phyloP scores from a whole-genome alignment of 64 coral and sea anemone species.

The Acropora yongei region DNA sequence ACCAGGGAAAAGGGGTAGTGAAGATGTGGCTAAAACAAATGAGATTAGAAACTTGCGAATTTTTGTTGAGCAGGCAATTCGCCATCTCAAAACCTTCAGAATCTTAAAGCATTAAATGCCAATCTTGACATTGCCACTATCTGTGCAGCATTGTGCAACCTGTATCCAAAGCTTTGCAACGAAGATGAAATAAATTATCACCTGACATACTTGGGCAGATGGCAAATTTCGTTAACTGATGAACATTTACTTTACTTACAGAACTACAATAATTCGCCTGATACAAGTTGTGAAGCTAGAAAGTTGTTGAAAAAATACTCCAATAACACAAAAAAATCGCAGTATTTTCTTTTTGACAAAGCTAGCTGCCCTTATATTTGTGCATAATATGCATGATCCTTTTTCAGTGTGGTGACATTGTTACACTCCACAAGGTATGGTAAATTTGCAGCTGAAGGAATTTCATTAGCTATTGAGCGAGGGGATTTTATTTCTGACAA shows the following conservation, averaged over 20 bases:
- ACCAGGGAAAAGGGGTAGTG: conserved; percentile 43
- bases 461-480: conserved; percentile 28
- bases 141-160: conserved; percentile 46
- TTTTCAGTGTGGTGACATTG: background rate
- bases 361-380: conserved; percentile 17
- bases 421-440: background rate
- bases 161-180: conserved; percentile 40
- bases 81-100: conserved; percentile 46
- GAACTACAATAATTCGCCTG: background rate
- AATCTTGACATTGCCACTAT: conserved; percentile 51
- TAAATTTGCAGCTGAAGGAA: background rate
- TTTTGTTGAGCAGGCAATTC: conserved; percentile 65
- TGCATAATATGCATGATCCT: conserved; percentile 26
- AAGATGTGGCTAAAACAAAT: conserved; percentile 51
- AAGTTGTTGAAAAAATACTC: background rate
- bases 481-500: conserved; percentile 60
- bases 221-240: background rate
- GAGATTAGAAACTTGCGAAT: conserved; percentile 61
- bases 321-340: conserved; percentile 16
- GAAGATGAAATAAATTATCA: background rate
- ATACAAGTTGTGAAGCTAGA: background rate
- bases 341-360: background rate
- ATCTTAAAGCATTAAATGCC: conserved; percentile 59
- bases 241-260: background rate
- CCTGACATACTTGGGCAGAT: background rate